phyloP scores from a whole-genome alignment of 2,797 vertebrate genomes.

The Notoglanidium macrostoma region DNA sequence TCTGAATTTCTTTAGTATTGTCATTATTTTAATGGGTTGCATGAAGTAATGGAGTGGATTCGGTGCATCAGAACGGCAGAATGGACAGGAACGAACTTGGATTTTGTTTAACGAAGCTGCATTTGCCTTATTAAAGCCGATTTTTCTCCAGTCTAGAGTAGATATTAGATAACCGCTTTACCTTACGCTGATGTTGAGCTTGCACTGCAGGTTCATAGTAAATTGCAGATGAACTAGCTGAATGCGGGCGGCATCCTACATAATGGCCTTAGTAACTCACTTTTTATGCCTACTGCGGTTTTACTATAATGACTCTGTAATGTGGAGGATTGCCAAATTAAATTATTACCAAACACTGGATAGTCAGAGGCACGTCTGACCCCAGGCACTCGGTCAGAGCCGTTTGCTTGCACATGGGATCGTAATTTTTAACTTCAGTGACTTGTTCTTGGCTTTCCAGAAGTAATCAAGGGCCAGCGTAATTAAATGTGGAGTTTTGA shows the following conservation, averaged over 20 bases:
- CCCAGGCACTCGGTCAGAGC: slow-evolving; percentile 21
- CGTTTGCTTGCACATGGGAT: slow-evolving; percentile 12
- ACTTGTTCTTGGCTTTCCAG: slow-evolving; percentile 20
- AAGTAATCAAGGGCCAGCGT: slow-evolving; percentile 37
- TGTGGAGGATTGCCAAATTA: slow-evolving; percentile 25
- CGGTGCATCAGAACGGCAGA: slow-evolving; percentile 24
- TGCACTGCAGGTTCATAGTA: neutral
- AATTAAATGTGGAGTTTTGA: slow-evolving; percentile 22
- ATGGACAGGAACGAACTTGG: neutral
- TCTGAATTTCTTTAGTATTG: slow-evolving; percentile 19
- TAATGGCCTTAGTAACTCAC: neutral
- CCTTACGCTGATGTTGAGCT: neutral
- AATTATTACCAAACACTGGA: slow-evolving; percentile 14
- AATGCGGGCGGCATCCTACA: neutral
- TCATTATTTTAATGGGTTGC: slow-evolving; percentile 43
- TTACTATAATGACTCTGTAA: slow-evolving; percentile 1
- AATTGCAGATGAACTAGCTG: slow-evolving; percentile 8
- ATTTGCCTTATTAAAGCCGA: neutral
- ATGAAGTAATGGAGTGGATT: slow-evolving; percentile 35
- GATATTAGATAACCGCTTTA: neutral
- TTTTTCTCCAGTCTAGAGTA: neutral
- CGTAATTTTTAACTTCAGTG: slow-evolving; percentile 21
- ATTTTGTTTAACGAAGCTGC: neutral
- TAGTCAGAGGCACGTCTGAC: slow-evolving; percentile 22
- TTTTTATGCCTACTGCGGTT: slow-evolving; percentile 7